Evolutionary conservation across 2,113 vertebrate species (phyloP).

Genomic region (Phyllostomus hastatus): DNA sequence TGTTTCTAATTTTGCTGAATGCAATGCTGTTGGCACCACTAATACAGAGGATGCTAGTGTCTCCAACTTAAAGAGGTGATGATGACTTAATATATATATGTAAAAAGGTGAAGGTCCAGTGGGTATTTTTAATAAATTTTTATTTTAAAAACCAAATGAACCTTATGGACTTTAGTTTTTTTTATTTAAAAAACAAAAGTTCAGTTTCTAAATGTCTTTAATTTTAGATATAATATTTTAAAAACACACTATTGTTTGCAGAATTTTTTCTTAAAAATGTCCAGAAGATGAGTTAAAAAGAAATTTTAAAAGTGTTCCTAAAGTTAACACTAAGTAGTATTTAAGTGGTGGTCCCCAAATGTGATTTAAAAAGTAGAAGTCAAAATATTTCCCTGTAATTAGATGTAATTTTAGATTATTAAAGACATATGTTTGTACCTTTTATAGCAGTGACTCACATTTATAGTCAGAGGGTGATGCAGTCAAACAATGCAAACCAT

Average conservation of each 20-base stretch:
- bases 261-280: not conserved
- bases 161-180: not conserved
- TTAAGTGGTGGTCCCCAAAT: not conserved
- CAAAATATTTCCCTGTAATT: not conserved
- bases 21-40: not conserved
- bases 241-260: not conserved
- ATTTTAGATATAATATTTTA: not conserved
- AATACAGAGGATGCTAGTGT: not conserved
- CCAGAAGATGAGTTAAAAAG: not conserved
- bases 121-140: not conserved
- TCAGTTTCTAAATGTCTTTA: not conserved
- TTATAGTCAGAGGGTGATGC: not conserved
- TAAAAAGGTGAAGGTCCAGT: not conserved
- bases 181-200: not conserved
- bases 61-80: not conserved
- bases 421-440: not conserved
- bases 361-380: not conserved
- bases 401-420: not conserved
- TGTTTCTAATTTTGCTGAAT: not conserved
- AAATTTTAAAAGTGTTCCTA: not conserved
- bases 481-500: not conserved
- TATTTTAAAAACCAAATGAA: not conserved
- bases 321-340: not conserved
- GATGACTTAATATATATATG: not conserved
- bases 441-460: not conserved